These are phyloP conservation scores for Chalcis sispes DNA, from an alignment of 2,888 invertebrate species.

Conservation along the genomic window DNA sequence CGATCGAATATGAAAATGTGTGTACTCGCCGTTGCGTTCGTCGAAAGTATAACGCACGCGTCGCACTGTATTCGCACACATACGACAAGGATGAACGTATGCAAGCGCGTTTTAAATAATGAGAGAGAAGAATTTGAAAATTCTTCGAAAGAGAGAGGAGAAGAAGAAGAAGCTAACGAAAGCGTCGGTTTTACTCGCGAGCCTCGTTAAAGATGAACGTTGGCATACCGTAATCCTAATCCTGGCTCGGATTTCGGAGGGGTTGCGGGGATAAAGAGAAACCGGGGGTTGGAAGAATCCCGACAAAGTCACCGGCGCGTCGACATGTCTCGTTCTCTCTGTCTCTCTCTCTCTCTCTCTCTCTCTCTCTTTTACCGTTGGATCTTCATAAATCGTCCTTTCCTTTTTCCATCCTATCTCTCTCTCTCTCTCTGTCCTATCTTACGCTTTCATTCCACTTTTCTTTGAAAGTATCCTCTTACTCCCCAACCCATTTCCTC, in stretches of 20 bases:
- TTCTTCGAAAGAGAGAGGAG: not conserved
- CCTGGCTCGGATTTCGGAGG: constrained; percentile 45
- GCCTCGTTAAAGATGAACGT: constrained; percentile 20
- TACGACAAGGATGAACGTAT: too few relatives aligned
- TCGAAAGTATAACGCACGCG: too few relatives aligned
- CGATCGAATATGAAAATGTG: constrained; percentile 35
- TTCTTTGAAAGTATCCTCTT: constrained; percentile 37
- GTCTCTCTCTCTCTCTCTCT: not conserved
- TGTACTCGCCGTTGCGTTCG: not conserved
- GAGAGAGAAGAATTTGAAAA: not conserved
- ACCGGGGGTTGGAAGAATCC: constrained; percentile 42
- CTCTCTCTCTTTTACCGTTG: not conserved
- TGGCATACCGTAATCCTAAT: constrained; percentile 46
- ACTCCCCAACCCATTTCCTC: not conserved
- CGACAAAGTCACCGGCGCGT: constrained; percentile 41
- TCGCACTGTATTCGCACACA: too few relatives aligned
- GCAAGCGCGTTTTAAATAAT: not conserved
- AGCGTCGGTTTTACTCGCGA: not conserved
- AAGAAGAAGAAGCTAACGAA: not conserved
- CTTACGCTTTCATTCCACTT: constrained; percentile 6
- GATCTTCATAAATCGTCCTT: constrained; percentile 51
- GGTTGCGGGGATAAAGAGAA: not conserved
- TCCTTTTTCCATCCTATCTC: not conserved
- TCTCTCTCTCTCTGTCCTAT: not conserved
- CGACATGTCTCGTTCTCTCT: not conserved